These are phyloP conservation scores for Palloptera scutellata DNA, from an alignment of 2,888 invertebrate species.

Conservation along the genomic window DNA sequence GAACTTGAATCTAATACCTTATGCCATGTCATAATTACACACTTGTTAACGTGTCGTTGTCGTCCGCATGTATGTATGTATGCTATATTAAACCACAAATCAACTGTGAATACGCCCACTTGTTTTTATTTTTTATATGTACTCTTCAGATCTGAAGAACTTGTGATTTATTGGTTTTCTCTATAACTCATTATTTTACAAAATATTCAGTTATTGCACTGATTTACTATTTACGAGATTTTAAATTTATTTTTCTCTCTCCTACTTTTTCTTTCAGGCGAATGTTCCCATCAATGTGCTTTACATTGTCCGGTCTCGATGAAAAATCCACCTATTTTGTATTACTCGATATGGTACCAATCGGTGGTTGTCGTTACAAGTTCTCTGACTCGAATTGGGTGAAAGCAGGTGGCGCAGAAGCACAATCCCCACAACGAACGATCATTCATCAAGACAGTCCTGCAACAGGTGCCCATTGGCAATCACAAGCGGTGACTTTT, in stretches of 20 bases:
- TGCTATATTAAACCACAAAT: conserved; percentile 52
- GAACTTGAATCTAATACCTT: conserved; percentile 2
- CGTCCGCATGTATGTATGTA: conserved; percentile 7
- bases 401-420: conserved; percentile 86
- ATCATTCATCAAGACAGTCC: conserved; percentile 91
- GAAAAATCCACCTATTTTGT: conserved; percentile 84
- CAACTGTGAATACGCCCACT: conserved; percentile 50
- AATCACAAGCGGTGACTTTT: conserved; percentile 80
- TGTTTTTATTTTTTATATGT: conserved; percentile 28
- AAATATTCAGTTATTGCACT: neutral
- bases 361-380: conserved; percentile 80
- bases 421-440: conserved; percentile 77
- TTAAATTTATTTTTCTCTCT: conserved; percentile 6
- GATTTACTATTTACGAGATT: neutral
- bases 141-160: conserved; percentile 6
- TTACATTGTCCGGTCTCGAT: conserved; percentile 79
- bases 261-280: conserved; percentile 69
- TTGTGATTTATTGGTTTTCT: conserved; percentile 48
- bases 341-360: conserved; percentile 79
- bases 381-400: conserved; percentile 88
- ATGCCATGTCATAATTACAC: conserved; percentile 51
- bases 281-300: conserved; percentile 90
- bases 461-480: conserved; percentile 86
- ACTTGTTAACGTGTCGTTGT: conserved; percentile 48
- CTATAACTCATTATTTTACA: conserved; percentile 16